A percentile compares a stretch with the other conserved stretches of the same genome.
Conservation (phyloP, 1,140 invertebrate species). For the Ooceraea biroi region DNA sequence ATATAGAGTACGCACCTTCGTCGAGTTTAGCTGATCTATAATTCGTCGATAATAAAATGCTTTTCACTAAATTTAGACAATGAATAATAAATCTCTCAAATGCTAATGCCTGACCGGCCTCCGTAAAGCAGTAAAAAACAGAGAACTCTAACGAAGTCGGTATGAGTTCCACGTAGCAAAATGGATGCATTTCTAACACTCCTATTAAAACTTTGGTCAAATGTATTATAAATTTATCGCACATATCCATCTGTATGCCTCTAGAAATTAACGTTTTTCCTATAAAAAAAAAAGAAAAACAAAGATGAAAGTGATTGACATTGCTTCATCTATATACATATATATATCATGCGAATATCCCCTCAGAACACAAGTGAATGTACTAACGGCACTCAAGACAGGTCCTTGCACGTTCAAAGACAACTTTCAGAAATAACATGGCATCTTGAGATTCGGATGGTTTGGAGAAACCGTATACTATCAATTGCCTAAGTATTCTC, state of each 20-base stretch:
- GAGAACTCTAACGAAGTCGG: constrained; percentile 93
- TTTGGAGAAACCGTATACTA: constrained; percentile 93
- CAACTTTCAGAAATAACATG: constrained; percentile 91
- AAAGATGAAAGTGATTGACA: background rate
- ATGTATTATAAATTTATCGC: constrained; percentile 93
- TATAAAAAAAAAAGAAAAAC: constrained; percentile 81
- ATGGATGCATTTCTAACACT: constrained; percentile 91
- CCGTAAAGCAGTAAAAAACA: constrained; percentile 94
- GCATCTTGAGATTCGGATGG: constrained; percentile 91
- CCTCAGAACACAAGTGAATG: constrained; percentile 29
- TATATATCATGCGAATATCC: too few species aligned
- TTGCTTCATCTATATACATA: background rate
- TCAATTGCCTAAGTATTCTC: constrained; percentile 93
- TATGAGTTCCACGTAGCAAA: constrained; percentile 93
- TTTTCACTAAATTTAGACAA: constrained; percentile 95
- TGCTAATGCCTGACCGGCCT: constrained; percentile 90
- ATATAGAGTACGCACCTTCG: constrained; percentile 82
- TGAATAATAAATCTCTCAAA: constrained; percentile 96
- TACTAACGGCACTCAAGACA: constrained; percentile 93
- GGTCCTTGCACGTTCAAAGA: constrained; percentile 92
- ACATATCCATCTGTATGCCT: constrained; percentile 88
- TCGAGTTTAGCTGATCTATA: constrained; percentile 89
- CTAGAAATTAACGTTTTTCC: constrained; percentile 89
- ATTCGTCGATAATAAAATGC: constrained; percentile 91
- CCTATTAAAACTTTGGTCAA: constrained; percentile 92